Evolutionary conservation across 1,140 invertebrate genomes (phyloP).

Genomic region (Archivesica marissinica): DNA sequence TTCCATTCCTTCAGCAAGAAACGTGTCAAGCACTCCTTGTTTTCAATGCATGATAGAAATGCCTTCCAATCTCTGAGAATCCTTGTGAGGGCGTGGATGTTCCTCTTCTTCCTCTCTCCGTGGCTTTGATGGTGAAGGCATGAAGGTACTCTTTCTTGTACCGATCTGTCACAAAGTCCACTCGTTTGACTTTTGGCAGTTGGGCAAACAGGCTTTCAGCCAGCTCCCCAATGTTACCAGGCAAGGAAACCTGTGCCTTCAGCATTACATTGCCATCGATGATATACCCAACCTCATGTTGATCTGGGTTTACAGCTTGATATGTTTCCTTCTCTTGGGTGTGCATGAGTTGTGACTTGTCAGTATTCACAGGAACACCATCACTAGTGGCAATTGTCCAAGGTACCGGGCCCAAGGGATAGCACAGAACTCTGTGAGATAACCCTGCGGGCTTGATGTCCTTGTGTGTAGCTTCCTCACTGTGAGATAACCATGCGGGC

Average conservation of each 20-base stretch:
- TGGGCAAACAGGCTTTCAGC: not conserved
- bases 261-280: constrained; percentile 1
- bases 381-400: constrained; percentile 47
- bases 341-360: constrained; percentile 43
- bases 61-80: constrained; percentile 8
- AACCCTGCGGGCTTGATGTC: too few relatives aligned
- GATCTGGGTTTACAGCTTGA: not conserved
- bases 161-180: constrained; percentile 15
- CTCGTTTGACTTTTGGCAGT: not conserved
- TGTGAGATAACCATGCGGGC: too few relatives aligned
- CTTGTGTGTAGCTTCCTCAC: too few relatives aligned
- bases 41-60: not conserved
- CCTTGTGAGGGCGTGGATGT: not conserved
- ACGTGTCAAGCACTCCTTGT: not conserved
- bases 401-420: constrained; percentile 35
- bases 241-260: not conserved
- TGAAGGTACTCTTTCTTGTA: not conserved
- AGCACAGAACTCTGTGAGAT: not conserved
- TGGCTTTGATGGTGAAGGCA: not conserved
- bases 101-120: not conserved
- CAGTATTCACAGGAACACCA: constrained; percentile 45
- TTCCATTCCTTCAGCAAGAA: not conserved
- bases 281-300: not conserved
- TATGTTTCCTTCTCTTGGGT: not conserved
- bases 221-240: not conserved